phyloP scores from a whole-genome alignment of 2,113 vertebrate genomes.

The Eolophus roseicapilla region DNA sequence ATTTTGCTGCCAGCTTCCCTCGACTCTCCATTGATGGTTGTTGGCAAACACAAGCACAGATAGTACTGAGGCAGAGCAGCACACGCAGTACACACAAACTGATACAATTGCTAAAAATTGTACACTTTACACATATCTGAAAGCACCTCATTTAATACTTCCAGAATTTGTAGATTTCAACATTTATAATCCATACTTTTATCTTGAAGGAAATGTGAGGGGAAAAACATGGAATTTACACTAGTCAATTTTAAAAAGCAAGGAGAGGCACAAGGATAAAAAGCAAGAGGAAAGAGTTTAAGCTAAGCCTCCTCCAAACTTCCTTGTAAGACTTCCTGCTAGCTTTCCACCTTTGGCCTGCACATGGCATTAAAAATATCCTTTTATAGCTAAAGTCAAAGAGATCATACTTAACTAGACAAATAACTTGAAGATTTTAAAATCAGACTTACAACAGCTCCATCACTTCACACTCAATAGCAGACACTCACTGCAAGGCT shows the following conservation, averaged over 20 bases:
- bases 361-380: background rate
- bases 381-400: background rate
- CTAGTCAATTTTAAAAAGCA: background rate
- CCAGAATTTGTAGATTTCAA: background rate
- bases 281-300: background rate
- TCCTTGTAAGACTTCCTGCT: background rate
- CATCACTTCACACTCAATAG: background rate
- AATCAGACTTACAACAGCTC: background rate
- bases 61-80: background rate
- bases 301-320: background rate
- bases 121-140: background rate
- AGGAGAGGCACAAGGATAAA: background rate
- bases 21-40: background rate
- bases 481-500: background rate
- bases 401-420: background rate
- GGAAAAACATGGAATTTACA: background rate
- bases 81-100: background rate
- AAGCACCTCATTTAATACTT: background rate
- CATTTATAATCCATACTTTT: background rate
- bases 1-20: background rate
- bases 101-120: background rate
- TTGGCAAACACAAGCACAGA: background rate
- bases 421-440: background rate
- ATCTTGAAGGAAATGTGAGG: background rate
- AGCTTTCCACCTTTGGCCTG: background rate